These are phyloP conservation scores for Pygoscelis adeliae DNA, from an alignment of 2,113 vertebrate species.

Conservation along the genomic window DNA sequence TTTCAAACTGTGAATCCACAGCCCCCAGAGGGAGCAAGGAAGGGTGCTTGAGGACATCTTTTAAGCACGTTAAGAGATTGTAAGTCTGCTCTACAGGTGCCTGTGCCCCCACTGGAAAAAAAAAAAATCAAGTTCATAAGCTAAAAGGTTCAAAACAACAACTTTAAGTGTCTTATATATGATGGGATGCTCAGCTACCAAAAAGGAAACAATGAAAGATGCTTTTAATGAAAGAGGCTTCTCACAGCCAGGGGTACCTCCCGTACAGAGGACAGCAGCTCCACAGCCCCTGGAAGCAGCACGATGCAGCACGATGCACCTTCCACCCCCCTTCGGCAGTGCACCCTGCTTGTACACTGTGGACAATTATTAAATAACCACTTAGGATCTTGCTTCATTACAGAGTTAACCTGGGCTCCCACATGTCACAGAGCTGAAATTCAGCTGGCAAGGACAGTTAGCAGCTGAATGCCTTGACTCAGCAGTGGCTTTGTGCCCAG, in stretches of 20 bases:
- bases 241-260: background rate
- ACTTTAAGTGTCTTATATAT: background rate
- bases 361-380: background rate
- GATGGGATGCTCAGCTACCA: background rate
- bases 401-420: background rate
- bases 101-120: background rate
- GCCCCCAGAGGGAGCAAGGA: background rate
- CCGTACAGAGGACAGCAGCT: background rate
- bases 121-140: background rate
- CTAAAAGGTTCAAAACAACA: background rate
- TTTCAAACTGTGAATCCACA: background rate
- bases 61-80: background rate
- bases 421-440: background rate
- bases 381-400: background rate
- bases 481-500: constrained; percentile 49
- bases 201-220: background rate
- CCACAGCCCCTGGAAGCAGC: background rate
- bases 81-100: background rate
- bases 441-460: background rate
- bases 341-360: background rate
- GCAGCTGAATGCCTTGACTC: constrained; percentile 49
- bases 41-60: background rate
- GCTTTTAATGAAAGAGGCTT: background rate
- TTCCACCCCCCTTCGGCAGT: background rate
- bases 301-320: background rate